Evolutionary conservation across 1,140 invertebrate species (phyloP).

Genomic region (Drosophila paulistorum): DNA sequence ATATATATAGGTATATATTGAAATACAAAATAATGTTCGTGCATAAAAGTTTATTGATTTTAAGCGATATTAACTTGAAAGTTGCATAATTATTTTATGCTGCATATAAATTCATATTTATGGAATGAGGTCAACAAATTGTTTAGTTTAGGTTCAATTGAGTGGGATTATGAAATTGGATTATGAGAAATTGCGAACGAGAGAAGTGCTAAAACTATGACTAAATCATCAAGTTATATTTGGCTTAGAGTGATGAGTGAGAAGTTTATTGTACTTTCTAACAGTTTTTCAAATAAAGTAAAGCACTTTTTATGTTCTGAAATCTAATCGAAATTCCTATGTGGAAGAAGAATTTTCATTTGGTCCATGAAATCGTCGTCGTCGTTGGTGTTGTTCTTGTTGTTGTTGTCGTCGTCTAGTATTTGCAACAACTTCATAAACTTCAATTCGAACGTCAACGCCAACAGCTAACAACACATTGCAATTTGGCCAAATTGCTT

Average conservation of each 20-base stretch:
- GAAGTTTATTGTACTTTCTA: too few species aligned
- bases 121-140: slow-evolving; percentile 35
- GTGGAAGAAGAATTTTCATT: slow-evolving; percentile 14
- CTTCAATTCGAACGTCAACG: slow-evolving; percentile 53
- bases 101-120: slow-evolving; percentile 62
- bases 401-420: not conserved
- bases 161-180: not conserved
- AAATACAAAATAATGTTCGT: slow-evolving; percentile 59
- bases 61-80: slow-evolving; percentile 50
- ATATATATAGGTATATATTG: slow-evolving; percentile 45
- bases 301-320: not conserved
- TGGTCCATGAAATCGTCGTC: not conserved
- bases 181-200: not conserved
- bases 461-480: slow-evolving; percentile 77
- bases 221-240: too few species aligned
- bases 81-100: slow-evolving; percentile 72
- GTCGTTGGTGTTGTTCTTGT: not conserved
- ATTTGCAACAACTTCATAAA: slow-evolving; percentile 71
- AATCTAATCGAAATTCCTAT: not conserved
- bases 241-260: too few species aligned
- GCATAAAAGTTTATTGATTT: slow-evolving; percentile 80
- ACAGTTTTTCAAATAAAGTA: too few species aligned
- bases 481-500: slow-evolving; percentile 78
- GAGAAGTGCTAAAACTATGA: too few species aligned
- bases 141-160: slow-evolving; percentile 1